Conservation (phyloP, 1,140 invertebrate genomes). For the Heliconius hermathena region DNA sequence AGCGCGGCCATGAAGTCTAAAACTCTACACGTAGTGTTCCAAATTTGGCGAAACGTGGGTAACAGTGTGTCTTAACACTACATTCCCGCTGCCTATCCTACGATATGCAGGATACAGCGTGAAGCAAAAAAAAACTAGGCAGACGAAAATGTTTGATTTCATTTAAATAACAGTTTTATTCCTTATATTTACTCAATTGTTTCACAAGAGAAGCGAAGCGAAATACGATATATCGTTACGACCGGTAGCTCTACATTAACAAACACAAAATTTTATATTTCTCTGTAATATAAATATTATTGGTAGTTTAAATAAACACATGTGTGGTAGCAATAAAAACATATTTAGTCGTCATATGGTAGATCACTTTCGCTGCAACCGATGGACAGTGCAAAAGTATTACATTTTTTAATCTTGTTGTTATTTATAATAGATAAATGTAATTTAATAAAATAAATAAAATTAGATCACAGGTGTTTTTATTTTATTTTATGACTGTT, state of each 20-base stretch:
- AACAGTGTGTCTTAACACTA: neutral
- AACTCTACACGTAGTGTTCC: no score
- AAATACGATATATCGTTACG: neutral
- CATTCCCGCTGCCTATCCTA: neutral
- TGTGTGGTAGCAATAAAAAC: neutral
- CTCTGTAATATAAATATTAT: neutral
- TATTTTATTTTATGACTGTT: no score
- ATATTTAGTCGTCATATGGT: neutral
- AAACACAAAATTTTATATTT: neutral
- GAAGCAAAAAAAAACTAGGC: neutral
- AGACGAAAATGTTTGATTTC: no score
- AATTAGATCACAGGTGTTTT: no score
- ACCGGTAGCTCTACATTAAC: neutral
- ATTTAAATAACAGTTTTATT: neutral
- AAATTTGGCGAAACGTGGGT: neutral
- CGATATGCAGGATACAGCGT: neutral
- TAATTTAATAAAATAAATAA: no score
- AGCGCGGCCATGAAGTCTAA: no score
- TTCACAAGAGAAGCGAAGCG: neutral
- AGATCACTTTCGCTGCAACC: neutral
- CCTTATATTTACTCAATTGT: neutral
- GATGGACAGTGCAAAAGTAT: neutral
- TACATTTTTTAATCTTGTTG: no score
- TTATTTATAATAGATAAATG: no score
- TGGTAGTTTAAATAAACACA: neutral